These are phyloP conservation scores for Poecilia picta DNA, from an alignment of 2,797 vertebrate species.

Conservation along the genomic window DNA sequence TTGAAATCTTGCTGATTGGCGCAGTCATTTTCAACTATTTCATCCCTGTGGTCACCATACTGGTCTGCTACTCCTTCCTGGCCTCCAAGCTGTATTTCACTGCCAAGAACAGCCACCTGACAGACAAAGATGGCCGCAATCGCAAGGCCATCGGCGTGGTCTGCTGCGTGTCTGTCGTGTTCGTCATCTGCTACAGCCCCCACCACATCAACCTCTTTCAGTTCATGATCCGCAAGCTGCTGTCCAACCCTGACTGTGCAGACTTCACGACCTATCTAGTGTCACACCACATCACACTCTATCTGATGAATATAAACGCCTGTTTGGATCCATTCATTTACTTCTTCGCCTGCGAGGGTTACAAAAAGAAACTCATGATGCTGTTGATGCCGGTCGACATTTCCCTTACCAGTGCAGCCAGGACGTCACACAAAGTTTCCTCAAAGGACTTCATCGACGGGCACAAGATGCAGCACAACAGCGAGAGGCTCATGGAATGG, in stretches of 20 bases:
- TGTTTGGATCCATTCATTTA: slow-evolving; percentile 97
- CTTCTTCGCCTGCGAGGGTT: slow-evolving; percentile 98
- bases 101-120: slow-evolving; percentile 90
- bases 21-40: slow-evolving; percentile 89
- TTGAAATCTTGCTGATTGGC: slow-evolving; percentile 88
- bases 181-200: slow-evolving; percentile 92
- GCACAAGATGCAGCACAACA: slow-evolving; percentile 75
- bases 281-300: slow-evolving; percentile 91
- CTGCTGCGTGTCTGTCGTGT: slow-evolving; percentile 92
- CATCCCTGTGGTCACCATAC: slow-evolving; percentile 87
- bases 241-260: slow-evolving; percentile 72
- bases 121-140: slow-evolving; percentile 90
- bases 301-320: slow-evolving; percentile 96
- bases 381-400: slow-evolving; percentile 88
- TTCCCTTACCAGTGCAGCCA: slow-evolving; percentile 90
- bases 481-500: slow-evolving; percentile 40
- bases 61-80: slow-evolving; percentile 90
- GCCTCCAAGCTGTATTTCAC: slow-evolving; percentile 88
- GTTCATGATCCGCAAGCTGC: slow-evolving; percentile 93
- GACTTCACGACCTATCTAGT: slow-evolving; percentile 88
- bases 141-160: slow-evolving; percentile 94
- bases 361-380: slow-evolving; percentile 92
- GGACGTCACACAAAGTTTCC: slow-evolving; percentile 88
- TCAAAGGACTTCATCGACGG: slow-evolving; percentile 83
- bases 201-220: slow-evolving; percentile 93